Evolutionary conservation across 2,888 invertebrate species (phyloP), one percentile per base, ranked within the genome.

Genomic region (Catocala sponsa): DNA sequence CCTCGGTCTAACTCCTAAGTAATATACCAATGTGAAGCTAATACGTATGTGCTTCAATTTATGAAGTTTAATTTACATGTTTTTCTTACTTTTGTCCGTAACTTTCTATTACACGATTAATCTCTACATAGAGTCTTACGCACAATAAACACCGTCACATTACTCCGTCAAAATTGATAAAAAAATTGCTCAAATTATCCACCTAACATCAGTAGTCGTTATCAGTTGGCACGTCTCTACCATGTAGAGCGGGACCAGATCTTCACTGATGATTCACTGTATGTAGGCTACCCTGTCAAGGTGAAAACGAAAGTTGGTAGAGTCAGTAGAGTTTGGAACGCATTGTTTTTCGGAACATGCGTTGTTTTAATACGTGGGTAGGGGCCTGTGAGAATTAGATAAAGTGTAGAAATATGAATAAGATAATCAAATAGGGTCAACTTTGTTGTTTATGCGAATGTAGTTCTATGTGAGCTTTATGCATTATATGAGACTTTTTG

Each of bases 211-310:
- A 38, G 35, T 38, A 38, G 35, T 38, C 35, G 35, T 9, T 38
- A 38, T 38, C 42, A 42, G 42, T n/a, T 4, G 42, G 5, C 38
- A 42, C 11, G 42, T 44, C 43, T 12, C 15, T 47, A 44, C 11
- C 52, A 84, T 79, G 71, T 81, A 68, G 82, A 81, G 80, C 82
- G 76, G 49, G 53, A 70, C 73, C 57, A 63, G 72, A 80, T 81
- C 65, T 70, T 67, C 63, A 65, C 58, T 58, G 41, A 59, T 43
- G 63, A 59, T 56, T 51, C 47, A 12, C 46, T 38, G 53, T 51
- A 65, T 63, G 50, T 71, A 33, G 76, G 78, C 64, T 68, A 79
- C 43, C 57, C 59, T 66, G 79, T 69, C 79, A 77, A 77, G 80
- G 76, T 79, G 75, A 77, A 77, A 77, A 79, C 46, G 76, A 77